Evolutionary conservation across 1,140 invertebrate genomes (phyloP).

Genomic region (Orchestia grillus): DNA sequence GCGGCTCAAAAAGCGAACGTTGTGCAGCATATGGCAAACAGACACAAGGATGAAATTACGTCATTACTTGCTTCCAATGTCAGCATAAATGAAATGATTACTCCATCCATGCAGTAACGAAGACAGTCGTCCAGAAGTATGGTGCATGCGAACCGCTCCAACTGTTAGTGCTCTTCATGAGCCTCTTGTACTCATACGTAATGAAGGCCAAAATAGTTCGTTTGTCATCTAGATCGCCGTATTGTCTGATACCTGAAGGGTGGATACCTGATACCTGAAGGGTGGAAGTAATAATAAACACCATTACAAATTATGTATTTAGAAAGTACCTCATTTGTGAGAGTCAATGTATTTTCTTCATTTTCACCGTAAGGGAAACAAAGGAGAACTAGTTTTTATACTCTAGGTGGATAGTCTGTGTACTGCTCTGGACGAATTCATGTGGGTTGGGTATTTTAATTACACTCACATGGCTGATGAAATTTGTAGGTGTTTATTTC

Average conservation of each 20-base stretch:
- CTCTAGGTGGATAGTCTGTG: neutral
- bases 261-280: neutral
- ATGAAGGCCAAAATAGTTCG: neutral
- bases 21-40: constrained; percentile 50
- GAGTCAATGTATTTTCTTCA: neutral
- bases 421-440: neutral
- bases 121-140: neutral
- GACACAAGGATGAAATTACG: constrained; percentile 43
- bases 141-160: neutral
- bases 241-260: neutral
- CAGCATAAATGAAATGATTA: constrained; percentile 49
- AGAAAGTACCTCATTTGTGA: neutral
- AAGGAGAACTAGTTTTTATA: neutral
- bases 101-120: neutral
- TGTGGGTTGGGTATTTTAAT: neutral
- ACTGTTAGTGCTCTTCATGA: neutral
- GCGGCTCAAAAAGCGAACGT: constrained; percentile 54
- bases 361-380: neutral
- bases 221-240: neutral
- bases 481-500: neutral
- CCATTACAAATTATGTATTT: neutral
- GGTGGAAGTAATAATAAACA: neutral
- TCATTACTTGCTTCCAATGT: constrained; percentile 28
- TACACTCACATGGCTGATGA: neutral
- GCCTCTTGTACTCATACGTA: neutral